A percentile compares a stretch with the other conserved stretches of the same genome.
These are phyloP conservation scores for Bubo bubo DNA, from an alignment of 2,113 vertebrate species.

Conservation along the genomic window DNA sequence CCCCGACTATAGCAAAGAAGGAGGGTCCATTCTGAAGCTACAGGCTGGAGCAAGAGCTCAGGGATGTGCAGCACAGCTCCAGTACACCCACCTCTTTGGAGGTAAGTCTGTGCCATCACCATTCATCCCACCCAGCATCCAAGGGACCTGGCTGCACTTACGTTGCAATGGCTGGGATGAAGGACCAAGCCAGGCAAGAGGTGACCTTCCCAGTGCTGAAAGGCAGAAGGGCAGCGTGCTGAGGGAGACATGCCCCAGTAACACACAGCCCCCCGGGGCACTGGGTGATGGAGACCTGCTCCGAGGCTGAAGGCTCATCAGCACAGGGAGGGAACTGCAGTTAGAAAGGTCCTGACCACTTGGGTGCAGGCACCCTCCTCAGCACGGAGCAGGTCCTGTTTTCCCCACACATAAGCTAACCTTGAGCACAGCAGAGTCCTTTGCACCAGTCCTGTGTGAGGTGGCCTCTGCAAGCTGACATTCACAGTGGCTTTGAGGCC, in stretches of 20 bases:
- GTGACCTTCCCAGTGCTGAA: not conserved
- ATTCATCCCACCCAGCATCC: too few species aligned
- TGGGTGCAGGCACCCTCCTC: not conserved
- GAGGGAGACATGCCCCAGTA: rapidly evolving
- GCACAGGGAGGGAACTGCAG: not conserved
- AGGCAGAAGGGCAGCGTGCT: rapidly evolving
- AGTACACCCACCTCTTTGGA: not conserved
- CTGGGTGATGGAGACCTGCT: not conserved
- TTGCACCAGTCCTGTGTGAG: not conserved
- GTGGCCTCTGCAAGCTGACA: not conserved
- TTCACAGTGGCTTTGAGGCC: not conserved
- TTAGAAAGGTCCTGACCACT: not conserved
- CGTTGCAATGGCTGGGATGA: too few species aligned
- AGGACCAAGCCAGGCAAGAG: not conserved
- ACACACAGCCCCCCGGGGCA: not conserved
- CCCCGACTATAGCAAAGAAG: not conserved
- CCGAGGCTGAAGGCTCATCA: not conserved
- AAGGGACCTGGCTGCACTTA: not conserved
- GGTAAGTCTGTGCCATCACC: not conserved
- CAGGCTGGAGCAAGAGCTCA: not conserved
- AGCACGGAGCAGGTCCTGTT: not conserved
- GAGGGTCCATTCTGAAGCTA: not conserved
- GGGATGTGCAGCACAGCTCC: not conserved
- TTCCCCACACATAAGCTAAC: not conserved
- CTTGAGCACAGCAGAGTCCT: not conserved